Base-by-base conservation (phyloP, 2,113 vertebrate genomes). In the Leucopternis melanops region DNA sequence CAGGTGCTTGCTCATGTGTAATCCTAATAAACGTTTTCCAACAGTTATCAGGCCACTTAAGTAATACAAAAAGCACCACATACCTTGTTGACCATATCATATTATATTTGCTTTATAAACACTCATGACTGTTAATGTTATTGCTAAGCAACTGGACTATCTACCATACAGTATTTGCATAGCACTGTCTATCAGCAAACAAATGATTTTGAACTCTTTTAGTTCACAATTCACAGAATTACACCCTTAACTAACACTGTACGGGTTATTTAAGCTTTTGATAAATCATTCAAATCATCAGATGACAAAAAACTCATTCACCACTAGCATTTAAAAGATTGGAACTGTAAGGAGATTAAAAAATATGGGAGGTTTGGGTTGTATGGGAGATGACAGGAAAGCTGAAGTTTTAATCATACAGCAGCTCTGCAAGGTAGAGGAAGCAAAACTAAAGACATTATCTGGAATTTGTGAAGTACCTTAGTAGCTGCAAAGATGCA, bases 101-200 rank as follows among this genome's bases (percentile, higher is more conserved):
- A 94, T 94, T 97, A 63, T 95, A 95, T 95, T 95, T 97, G 91
- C 94, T 96, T 95, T 95, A 94, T 92, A 95, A 97, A 96, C 95
- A 95, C 86, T 95, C 84, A 69, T 38, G 66, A 80, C 84, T 85
- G 89, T 82, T 97, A 95, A 80, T 82, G 70, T 91, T 94, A 96
- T 91, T 96, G 91, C 97, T 90, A 95, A 94, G 94, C 94, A 96
- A 96, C 91, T 66, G 52, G 75, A 73, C 81, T 77, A 94, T 55
- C 89, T 62, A 58, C 70, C 52, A 61, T 21, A 38, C 44, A 90
- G 91, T 85, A 95, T 95, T 94, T 96, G 87, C 74, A 85, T 5
- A 87, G 92, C 44, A 61, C 73, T 50, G 57, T 38, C 71, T 78
- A 79, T 88, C 50, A 77, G 91, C 54, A 87, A 94, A 90, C 71